Conservation (phyloP, 2,888 invertebrate genomes). For the Amphiduros pacificus region DNA sequence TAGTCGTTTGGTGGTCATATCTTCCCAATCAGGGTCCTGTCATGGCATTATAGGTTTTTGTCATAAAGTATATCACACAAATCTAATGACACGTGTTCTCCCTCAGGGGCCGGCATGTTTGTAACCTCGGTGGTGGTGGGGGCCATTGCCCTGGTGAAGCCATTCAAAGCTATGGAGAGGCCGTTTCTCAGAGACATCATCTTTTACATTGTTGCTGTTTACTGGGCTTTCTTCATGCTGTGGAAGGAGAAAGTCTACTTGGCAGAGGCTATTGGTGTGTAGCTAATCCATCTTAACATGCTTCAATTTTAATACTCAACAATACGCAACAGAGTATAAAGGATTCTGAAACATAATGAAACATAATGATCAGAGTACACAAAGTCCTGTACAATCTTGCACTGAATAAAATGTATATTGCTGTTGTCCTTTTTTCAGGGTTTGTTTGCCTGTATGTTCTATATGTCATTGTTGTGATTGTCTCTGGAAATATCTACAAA, state of each 20-base stretch:
- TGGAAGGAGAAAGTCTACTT: constrained; percentile 61
- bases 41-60: background rate
- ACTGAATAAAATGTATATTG: too few species aligned
- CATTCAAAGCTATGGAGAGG: constrained; percentile 63
- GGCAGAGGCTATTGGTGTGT: constrained; percentile 61
- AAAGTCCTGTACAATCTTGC: too few species aligned
- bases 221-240: constrained; percentile 63
- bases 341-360: too few species aligned
- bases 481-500: constrained; percentile 49
- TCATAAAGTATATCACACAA: background rate
- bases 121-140: constrained; percentile 68
- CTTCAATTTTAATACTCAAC: too few species aligned
- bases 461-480: constrained; percentile 63
- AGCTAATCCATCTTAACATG: background rate
- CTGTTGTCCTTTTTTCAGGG: constrained; percentile 49
- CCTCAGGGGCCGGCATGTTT: constrained; percentile 68
- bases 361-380: too few species aligned
- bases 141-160: constrained; percentile 63
- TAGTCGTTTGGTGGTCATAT: too few species aligned
- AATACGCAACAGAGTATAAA: too few species aligned
- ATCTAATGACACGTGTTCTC: background rate
- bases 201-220: constrained; percentile 63
- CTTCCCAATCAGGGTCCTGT: background rate
- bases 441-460: constrained; percentile 60
- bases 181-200: constrained; percentile 64